phyloP scores from a whole-genome alignment of 2,888 invertebrate genomes.

The Drosophila leonis region DNA sequence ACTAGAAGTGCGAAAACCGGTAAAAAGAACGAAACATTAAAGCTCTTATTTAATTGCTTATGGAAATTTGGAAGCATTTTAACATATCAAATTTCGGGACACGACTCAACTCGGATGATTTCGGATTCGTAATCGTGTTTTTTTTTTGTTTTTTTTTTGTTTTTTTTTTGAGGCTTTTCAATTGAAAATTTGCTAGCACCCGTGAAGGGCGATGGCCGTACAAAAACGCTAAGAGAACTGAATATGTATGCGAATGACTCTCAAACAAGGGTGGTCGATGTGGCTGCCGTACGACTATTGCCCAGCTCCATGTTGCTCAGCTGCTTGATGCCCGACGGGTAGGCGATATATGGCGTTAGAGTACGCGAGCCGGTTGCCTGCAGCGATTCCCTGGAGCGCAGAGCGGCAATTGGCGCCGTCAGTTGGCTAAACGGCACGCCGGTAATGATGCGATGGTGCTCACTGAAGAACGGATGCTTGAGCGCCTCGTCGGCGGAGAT shows the following conservation, averaged over 20 bases:
- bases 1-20: conserved; percentile 9
- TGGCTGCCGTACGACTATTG: conserved; percentile 1
- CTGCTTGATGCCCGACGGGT: conserved; percentile 9
- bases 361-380: conserved; percentile 31
- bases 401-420: conserved; percentile 9
- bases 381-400: conserved; percentile 42
- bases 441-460: conserved; percentile 56
- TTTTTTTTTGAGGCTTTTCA: neutral
- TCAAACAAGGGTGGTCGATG: conserved; percentile 29
- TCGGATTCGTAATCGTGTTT: neutral
- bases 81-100: conserved; percentile 41
- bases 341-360: conserved; percentile 46
- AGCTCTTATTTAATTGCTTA: conserved; percentile 30
- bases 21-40: conserved; percentile 45
- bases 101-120: conserved; percentile 8
- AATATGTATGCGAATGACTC: neutral
- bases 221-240: conserved; percentile 30
- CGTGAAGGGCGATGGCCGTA: neutral
- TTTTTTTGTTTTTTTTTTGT: neutral
- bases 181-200: conserved; percentile 9
- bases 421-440: conserved; percentile 42
- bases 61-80: conserved; percentile 37
- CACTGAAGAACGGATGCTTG: conserved; percentile 90
- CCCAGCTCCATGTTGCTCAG: conserved; percentile 2
- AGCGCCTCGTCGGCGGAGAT: conserved; percentile 91